A percentile compares a stretch with the other conserved stretches of the same genome.
phyloP scores from a whole-genome alignment of 2,113 vertebrate genomes.

The Gadus macrocephalus region DNA sequence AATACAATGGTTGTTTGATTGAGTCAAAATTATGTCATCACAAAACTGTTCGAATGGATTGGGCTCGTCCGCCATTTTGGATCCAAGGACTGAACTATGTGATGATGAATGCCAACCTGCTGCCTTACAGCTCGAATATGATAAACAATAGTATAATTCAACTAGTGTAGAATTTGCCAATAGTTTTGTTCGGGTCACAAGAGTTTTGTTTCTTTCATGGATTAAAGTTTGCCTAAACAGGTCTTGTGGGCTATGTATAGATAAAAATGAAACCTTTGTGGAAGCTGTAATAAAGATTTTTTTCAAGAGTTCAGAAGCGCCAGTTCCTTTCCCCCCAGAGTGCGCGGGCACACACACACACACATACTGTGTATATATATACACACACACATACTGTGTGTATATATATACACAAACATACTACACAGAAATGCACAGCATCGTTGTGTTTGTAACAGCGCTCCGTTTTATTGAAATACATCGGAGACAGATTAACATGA shows the following conservation, averaged over 20 bases:
- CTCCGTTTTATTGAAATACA: slow-evolving; percentile 98
- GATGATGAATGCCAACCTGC: slow-evolving; percentile 48
- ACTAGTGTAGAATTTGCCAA: slow-evolving; percentile 13
- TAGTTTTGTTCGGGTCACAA: slow-evolving; percentile 34
- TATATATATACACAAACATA: neutral
- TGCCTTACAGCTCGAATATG: slow-evolving; percentile 38
- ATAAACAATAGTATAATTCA: neutral
- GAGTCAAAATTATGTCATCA: neutral
- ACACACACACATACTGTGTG: neutral
- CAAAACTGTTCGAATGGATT: neutral
- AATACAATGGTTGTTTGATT: neutral
- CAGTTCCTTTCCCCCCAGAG: neutral
- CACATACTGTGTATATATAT: neutral
- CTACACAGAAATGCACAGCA: neutral
- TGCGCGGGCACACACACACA: neutral
- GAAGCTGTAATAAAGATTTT: slow-evolving; percentile 62
- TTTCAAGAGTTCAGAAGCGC: slow-evolving; percentile 12
- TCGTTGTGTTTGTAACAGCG: slow-evolving; percentile 76
- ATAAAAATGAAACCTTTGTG: slow-evolving; percentile 35
- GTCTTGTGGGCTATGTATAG: slow-evolving; percentile 48
- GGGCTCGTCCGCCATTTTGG: slow-evolving; percentile 10
- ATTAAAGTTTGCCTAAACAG: slow-evolving; percentile 32
- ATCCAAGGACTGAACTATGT: slow-evolving; percentile 24
- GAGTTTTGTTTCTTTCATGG: slow-evolving; percentile 40
- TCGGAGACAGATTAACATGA: slow-evolving; percentile 93